These are phyloP conservation scores for Orcinus orca DNA, from an alignment of 2,113 vertebrate species.

Conservation along the genomic window DNA sequence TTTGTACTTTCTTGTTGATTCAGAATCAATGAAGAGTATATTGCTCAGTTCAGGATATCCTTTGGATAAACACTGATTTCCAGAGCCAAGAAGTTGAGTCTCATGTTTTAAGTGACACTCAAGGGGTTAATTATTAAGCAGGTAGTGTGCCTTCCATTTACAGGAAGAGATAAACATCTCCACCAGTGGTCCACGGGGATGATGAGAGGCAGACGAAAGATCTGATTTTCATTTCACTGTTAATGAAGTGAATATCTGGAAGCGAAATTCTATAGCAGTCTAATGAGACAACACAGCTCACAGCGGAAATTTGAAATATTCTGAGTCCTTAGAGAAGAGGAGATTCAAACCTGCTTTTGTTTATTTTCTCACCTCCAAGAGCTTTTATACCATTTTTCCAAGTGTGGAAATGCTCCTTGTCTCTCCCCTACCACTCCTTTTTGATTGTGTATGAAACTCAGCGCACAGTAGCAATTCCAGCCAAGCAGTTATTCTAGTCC, in stretches of 20 bases:
- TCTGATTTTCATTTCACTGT: slow-evolving; percentile 49
- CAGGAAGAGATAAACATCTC: slow-evolving; percentile 57
- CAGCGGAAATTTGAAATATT: slow-evolving; percentile 70
- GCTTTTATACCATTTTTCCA: slow-evolving; percentile 28
- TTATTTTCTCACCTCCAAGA: slow-evolving; percentile 47
- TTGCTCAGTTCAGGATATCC: background rate
- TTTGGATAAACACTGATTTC: slow-evolving; percentile 4
- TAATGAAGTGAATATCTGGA: slow-evolving; percentile 57
- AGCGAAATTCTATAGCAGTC: slow-evolving; percentile 4
- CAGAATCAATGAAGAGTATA: background rate
- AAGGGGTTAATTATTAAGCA: slow-evolving; percentile 60
- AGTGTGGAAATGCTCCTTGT: background rate
- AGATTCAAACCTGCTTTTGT: slow-evolving; percentile 20
- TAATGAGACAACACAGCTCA: slow-evolving; percentile 46
- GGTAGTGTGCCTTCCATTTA: slow-evolving; percentile 58
- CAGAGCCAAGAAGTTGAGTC: background rate
- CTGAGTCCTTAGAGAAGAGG: background rate
- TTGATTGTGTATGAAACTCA: background rate
- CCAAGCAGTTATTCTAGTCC: background rate
- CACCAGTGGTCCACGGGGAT: background rate
- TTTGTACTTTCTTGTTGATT: slow-evolving; percentile 25
- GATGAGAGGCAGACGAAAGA: slow-evolving; percentile 29
- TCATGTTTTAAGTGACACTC: background rate
- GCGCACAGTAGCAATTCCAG: background rate
- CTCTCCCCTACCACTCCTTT: background rate